Percentiles rank a stretch among this genome's conserved stretches.
Conservation (phyloP, 2,113 vertebrate species). For the human region GRCh38 chr17:72388001-72388500, state of each 20-base stretch:
- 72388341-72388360: background rate
- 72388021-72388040: background rate
- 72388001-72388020: background rate
- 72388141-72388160: background rate
- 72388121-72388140: background rate
- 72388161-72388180: constrained; percentile 77
- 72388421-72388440: background rate
- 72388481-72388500: no score
- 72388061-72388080: background rate
- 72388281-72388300: constrained; percentile 66
- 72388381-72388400: background rate
- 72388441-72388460: background rate
- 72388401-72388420: rapidly evolving
- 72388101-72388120: background rate
- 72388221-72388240: constrained; percentile 70
- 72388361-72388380: background rate
- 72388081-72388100: background rate
- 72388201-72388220: constrained; percentile 76
- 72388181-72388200: constrained; percentile 76
- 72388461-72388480: background rate
- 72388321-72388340: background rate
- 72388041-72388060: background rate
- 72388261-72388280: constrained; percentile 67
- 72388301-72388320: constrained; percentile 50
- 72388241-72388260: constrained; percentile 70